phyloP scores from a whole-genome alignment of 2,888 invertebrate genomes.

The Villa cingulata region DNA sequence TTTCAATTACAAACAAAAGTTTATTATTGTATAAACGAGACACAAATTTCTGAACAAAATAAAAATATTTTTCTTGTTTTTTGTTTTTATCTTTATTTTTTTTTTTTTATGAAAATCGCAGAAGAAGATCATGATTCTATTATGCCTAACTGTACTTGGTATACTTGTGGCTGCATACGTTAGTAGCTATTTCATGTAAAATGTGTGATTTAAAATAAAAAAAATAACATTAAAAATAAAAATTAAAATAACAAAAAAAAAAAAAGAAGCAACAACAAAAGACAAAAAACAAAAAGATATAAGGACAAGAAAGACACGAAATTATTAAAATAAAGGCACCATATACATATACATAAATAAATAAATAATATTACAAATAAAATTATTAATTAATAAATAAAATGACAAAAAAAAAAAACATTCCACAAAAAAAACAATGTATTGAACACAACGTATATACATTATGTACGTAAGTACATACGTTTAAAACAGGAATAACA shows the following conservation, averaged over 20 bases:
- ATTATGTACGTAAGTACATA: no score
- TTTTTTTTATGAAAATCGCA: slow-evolving; percentile 33
- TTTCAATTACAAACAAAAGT: no score
- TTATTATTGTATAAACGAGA: no score
- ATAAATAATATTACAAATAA: no score
- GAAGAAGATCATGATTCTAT: slow-evolving; percentile 87
- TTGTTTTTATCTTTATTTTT: no score
- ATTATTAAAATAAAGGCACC: background rate
- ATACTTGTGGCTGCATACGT: slow-evolving; percentile 63
- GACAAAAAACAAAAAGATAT: background rate
- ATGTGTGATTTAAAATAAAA: background rate
- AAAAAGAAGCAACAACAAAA: background rate
- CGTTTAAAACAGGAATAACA: no score
- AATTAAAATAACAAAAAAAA: background rate
- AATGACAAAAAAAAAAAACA: no score
- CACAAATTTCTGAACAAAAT: no score
- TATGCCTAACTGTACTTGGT: slow-evolving; percentile 74
- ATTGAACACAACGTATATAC: no score
- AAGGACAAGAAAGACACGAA: background rate
- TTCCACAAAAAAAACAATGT: no score
- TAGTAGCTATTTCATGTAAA: slow-evolving; percentile 47
- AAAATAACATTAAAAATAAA: background rate
- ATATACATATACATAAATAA: background rate
- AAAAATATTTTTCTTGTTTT: no score
- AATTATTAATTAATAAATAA: no score